These are phyloP conservation scores for Protophormia terraenovae DNA, from an alignment of 2,888 invertebrate genomes.

Conservation along the genomic window DNA sequence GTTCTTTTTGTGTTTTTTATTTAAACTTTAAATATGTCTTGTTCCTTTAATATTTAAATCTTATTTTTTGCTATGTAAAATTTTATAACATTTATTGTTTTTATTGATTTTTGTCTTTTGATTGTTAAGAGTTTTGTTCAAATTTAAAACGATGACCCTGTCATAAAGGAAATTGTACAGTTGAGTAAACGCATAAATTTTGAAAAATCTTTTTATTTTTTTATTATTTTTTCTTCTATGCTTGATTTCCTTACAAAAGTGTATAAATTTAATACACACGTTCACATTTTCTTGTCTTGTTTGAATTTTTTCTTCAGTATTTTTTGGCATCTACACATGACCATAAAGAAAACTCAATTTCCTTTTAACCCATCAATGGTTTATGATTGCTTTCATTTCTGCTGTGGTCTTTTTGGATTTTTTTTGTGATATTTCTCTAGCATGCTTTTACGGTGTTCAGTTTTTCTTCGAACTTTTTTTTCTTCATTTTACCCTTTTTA, in stretches of 20 bases:
- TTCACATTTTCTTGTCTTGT: conserved; percentile 33
- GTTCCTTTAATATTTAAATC: not conserved
- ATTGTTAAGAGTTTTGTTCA: conserved; percentile 45
- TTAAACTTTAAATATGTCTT: conserved; percentile 19
- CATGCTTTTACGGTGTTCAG: conserved; percentile 60
- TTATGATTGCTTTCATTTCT: conserved; percentile 70
- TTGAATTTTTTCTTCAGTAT: conserved; percentile 1
- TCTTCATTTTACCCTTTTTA: conserved; percentile 62
- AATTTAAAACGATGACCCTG: conserved; percentile 59
- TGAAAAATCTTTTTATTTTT: conserved; percentile 25
- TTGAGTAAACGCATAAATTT: conserved; percentile 67
- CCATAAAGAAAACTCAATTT: conserved; percentile 77
- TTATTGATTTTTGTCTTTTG: conserved; percentile 59
- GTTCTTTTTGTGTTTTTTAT: not conserved
- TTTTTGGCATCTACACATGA: conserved; percentile 66
- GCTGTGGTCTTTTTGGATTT: not conserved
- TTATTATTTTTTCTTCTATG: not conserved
- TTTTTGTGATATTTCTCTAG: conserved; percentile 23
- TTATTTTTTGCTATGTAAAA: not conserved
- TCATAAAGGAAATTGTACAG: conserved; percentile 69
- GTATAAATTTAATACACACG: conserved; percentile 67
- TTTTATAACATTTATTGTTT: conserved; percentile 7
- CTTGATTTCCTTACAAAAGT: conserved; percentile 55
- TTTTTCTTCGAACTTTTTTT: conserved; percentile 47
- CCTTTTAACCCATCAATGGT: conserved; percentile 73